Evolutionary conservation across 1,140 invertebrate species (phyloP).

Genomic region (Sipha flava): DNA sequence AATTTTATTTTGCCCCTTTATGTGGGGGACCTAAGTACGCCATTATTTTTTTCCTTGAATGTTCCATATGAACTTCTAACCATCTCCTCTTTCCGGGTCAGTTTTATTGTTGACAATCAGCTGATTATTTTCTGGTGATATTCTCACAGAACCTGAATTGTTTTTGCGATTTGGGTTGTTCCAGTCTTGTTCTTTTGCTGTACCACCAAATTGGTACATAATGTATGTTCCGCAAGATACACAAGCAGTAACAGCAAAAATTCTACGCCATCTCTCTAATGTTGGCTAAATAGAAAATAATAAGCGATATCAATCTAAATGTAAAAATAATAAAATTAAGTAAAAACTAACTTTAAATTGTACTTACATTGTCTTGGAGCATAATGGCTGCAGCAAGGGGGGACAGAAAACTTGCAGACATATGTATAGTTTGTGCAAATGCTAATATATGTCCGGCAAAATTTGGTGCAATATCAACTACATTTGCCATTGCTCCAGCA

Average conservation of each 20-base stretch:
- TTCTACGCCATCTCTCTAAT: slow-evolving; percentile 59
- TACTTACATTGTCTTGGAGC: slow-evolving; percentile 49
- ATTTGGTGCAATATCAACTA: slow-evolving; percentile 65
- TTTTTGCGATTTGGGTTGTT: slow-evolving; percentile 46
- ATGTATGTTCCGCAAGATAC: slow-evolving; percentile 59
- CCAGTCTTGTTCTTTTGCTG: slow-evolving; percentile 55
- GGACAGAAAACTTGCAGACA: slow-evolving; percentile 62
- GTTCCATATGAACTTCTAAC: neutral
- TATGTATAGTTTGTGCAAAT: slow-evolving; percentile 67
- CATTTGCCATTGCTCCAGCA: slow-evolving; percentile 66
- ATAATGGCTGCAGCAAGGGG: slow-evolving; percentile 54
- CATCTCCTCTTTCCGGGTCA: slow-evolving; percentile 17
- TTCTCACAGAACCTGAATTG: slow-evolving; percentile 19
- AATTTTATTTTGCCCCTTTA: slow-evolving; percentile 2
- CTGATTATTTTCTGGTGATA: slow-evolving; percentile 29
- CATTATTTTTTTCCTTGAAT: slow-evolving; percentile 4
- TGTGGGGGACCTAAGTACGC: neutral
- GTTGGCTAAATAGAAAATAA: slow-evolving; percentile 46
- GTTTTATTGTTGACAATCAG: slow-evolving; percentile 11
- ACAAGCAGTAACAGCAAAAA: slow-evolving; percentile 58
- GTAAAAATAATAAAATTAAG: neutral
- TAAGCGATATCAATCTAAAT: neutral
- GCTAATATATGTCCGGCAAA: slow-evolving; percentile 60
- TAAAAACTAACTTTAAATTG: neutral
- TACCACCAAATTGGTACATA: slow-evolving; percentile 60